Conservation (phyloP, 2,888 invertebrate genomes). For the Limenitis arthemis region DNA sequence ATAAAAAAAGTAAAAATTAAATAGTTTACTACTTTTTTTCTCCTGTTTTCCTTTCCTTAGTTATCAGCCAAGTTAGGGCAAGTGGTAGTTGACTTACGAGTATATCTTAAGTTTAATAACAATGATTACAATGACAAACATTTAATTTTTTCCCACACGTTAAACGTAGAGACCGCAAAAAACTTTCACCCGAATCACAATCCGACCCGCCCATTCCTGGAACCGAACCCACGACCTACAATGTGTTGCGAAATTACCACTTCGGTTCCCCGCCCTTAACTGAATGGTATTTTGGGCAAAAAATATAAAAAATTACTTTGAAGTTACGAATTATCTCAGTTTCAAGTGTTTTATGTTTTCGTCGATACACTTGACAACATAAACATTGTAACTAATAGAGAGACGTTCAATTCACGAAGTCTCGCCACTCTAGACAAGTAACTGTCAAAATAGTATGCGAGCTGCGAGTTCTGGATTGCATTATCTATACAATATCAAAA, state of each 20-base stretch:
- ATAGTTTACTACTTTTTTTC: too few relatives aligned
- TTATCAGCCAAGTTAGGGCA: too few relatives aligned
- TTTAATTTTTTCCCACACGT: conserved; percentile 22
- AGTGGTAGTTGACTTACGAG: background rate
- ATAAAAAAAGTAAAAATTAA: too few relatives aligned
- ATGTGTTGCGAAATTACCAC: conserved; percentile 27
- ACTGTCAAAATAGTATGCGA: too few relatives aligned
- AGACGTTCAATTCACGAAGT: too few relatives aligned
- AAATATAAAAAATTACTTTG: background rate
- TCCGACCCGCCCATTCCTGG: conserved; percentile 37
- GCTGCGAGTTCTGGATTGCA: too few relatives aligned
- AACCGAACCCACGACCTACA: conserved; percentile 33
- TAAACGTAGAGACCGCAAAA: conserved; percentile 26
- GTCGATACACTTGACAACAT: too few relatives aligned
- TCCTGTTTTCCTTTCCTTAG: too few relatives aligned
- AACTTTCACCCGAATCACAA: conserved; percentile 40
- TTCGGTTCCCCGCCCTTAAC: conserved; percentile 22
- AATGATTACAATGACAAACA: conserved; percentile 14
- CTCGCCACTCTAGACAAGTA: too few relatives aligned
- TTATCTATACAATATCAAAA: too few relatives aligned
- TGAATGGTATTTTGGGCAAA: conserved; percentile 6
- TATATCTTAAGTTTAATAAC: background rate
- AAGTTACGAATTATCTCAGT: background rate
- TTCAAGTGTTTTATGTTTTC: too few relatives aligned
- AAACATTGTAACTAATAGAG: too few relatives aligned